These are phyloP conservation scores for Notiomystis cincta DNA, from an alignment of 2,113 vertebrate species.

Conservation along the genomic window DNA sequence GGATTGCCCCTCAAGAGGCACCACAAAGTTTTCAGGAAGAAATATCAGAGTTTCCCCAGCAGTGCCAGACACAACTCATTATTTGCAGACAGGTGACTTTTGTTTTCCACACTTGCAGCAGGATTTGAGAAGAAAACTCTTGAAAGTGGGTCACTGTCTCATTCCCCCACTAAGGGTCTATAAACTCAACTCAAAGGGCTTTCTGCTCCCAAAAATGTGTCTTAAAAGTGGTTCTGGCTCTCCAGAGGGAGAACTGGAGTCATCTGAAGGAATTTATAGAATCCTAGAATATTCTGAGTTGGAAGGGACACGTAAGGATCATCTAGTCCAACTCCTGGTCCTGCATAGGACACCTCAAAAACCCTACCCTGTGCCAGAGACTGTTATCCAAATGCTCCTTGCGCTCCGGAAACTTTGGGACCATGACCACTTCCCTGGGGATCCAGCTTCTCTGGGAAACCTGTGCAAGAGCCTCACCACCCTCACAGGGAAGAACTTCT, in stretches of 20 bases:
- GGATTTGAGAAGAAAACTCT: neutral
- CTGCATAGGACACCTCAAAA: neutral
- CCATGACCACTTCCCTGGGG: neutral
- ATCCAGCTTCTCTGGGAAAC: neutral
- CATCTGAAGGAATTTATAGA: neutral
- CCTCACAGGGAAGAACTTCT: neutral
- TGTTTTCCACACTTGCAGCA: neutral
- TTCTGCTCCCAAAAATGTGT: neutral
- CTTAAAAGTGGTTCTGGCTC: neutral
- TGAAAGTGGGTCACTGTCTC: conserved; percentile 21
- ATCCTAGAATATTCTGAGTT: neutral
- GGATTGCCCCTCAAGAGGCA: neutral
- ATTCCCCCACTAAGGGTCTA: neutral
- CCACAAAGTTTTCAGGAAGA: neutral
- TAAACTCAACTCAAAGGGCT: neutral
- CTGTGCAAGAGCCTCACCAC: neutral
- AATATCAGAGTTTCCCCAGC: neutral
- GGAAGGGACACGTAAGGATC: neutral
- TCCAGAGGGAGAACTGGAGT: neutral
- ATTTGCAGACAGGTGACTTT: conserved; percentile 4
- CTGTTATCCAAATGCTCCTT: neutral
- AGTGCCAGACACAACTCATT: neutral
- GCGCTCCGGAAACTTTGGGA: neutral
- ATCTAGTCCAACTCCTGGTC: neutral
- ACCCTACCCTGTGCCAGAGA: neutral